Evolutionary conservation across 2,888 invertebrate genomes (phyloP).

Genomic region (Sesia bembeciformis): DNA sequence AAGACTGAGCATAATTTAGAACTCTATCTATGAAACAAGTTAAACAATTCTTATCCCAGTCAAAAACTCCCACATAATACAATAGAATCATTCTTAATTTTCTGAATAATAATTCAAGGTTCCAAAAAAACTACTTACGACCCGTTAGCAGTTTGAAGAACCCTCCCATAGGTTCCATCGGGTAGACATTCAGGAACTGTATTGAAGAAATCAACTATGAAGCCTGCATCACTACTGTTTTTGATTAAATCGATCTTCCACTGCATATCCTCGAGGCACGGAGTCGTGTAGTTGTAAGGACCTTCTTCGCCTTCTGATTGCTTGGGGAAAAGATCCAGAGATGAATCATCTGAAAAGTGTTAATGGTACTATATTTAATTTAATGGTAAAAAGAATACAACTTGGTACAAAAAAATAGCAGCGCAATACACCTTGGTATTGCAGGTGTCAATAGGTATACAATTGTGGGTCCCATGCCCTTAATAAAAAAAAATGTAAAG

Average conservation of each 20-base stretch:
- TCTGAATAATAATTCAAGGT: neutral
- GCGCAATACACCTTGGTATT: neutral
- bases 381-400: no score
- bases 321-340: slow-evolving; percentile 39
- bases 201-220: slow-evolving; percentile 38
- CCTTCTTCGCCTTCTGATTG: slow-evolving; percentile 22
- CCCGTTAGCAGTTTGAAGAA: slow-evolving; percentile 24
- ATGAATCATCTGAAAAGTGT: slow-evolving; percentile 32
- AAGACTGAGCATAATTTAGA: no score
- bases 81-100: neutral
- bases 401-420: neutral
- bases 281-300: slow-evolving; percentile 48
- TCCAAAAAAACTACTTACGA: slow-evolving; percentile 28
- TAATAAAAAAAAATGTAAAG: neutral
- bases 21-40: no score
- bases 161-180: slow-evolving; percentile 47
- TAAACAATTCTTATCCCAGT: no score
- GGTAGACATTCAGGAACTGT: slow-evolving; percentile 37
- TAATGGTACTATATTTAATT: no score
- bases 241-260: slow-evolving; percentile 24
- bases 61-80: no score
- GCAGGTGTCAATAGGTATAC: neutral
- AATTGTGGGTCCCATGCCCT: neutral
- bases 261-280: slow-evolving; percentile 34
- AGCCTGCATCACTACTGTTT: slow-evolving; percentile 41